Evolutionary conservation across 2,113 vertebrate species (phyloP).

Genomic region (Lipophrys pholis): DNA sequence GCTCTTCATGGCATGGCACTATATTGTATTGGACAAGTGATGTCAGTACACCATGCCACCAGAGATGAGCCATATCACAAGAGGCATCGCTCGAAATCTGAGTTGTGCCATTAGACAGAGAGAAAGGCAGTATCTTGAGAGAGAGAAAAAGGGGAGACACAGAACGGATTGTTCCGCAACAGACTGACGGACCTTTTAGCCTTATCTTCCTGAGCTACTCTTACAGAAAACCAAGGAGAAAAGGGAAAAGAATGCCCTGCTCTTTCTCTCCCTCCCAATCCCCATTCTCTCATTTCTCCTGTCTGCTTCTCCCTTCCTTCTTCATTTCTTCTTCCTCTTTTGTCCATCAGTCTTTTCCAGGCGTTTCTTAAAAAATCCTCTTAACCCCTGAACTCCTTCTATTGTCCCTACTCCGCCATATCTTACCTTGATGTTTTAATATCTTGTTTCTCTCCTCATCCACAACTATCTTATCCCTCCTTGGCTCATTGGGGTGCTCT

Average conservation of each 20-base stretch:
- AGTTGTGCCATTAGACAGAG: conserved; percentile 83
- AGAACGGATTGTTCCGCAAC: conserved; percentile 85
- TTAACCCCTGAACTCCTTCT: conserved; percentile 67
- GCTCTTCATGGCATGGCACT: conserved; percentile 42
- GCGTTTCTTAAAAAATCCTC: conserved; percentile 68
- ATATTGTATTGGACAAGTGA: conserved; percentile 69
- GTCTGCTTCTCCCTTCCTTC: conserved; percentile 69
- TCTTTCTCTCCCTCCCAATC: conserved; percentile 79
- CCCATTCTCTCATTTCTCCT: conserved; percentile 83
- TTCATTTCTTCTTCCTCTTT: conserved; percentile 80
- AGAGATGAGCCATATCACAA: conserved; percentile 80
- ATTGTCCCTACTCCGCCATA: conserved; percentile 62
- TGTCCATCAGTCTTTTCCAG: conserved; percentile 71
- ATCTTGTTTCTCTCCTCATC: conserved; percentile 67
- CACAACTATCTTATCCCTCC: conserved; percentile 56
- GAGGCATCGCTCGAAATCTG: conserved; percentile 83
- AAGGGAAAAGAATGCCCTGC: conserved; percentile 74
- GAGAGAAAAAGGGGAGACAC: conserved; percentile 75
- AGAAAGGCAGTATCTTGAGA: conserved; percentile 79
- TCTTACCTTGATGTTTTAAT: conserved; percentile 72
- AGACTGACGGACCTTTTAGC: conserved; percentile 87
- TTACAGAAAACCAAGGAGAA: conserved; percentile 86
- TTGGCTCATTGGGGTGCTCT: conserved; percentile 34
- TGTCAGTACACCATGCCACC: conserved; percentile 74
- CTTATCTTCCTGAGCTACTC: conserved; percentile 87